Evolutionary conservation across 2,888 invertebrate species (phyloP).

Genomic region (Cancer borealis): DNA sequence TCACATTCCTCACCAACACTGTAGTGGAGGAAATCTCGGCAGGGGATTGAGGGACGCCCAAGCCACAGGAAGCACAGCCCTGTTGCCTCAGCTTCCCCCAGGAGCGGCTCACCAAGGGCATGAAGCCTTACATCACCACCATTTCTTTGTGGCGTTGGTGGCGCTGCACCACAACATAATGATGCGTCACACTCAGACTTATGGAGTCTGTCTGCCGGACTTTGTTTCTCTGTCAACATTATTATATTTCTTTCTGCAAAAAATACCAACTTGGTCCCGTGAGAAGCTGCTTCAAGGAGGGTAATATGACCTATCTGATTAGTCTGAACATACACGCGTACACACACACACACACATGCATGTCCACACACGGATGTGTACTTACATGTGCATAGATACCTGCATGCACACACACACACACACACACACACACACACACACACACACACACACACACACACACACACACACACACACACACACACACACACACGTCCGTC

Average conservation of each 20-base stretch:
- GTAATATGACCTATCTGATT: not conserved
- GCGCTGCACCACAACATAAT: not conserved
- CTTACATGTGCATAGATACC: not conserved
- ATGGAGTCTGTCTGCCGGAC: not conserved
- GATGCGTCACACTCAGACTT: not conserved
- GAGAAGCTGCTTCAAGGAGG: not conserved
- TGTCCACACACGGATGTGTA: not conserved
- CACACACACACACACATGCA: not conserved
- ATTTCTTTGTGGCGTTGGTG: not conserved
- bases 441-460: not conserved
- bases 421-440: slow-evolving; percentile 30
- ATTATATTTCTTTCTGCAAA: not conserved
- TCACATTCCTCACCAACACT: not conserved
- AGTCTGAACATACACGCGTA: slow-evolving; percentile 2
- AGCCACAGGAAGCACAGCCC: not conserved
- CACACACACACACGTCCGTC: not conserved
- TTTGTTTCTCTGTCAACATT: not conserved
- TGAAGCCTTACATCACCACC: not conserved
- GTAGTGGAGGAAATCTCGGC: not conserved
- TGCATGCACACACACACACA: not conserved
- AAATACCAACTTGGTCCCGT: not conserved
- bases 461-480: slow-evolving; percentile 16
- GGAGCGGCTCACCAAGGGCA: not conserved
- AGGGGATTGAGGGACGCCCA: not conserved
- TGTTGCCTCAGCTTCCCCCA: not conserved